Base-by-base conservation (phyloP, 2,797 vertebrate species). In the Glyptemys insculpta region DNA sequence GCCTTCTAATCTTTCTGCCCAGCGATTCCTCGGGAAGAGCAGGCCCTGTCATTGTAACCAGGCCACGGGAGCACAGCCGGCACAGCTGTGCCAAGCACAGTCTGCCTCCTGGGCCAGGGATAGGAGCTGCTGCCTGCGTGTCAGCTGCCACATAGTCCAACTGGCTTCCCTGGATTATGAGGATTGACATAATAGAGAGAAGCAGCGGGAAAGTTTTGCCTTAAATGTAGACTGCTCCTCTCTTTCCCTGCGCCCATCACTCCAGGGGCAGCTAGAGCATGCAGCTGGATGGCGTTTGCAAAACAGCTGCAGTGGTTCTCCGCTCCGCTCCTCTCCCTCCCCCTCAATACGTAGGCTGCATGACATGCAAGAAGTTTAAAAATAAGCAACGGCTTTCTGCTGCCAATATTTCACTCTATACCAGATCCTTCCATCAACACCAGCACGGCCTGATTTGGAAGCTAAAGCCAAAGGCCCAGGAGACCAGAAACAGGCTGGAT, bases 1-100 rank as follows among this genome's bases (percentile, higher is more conserved):
- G 87, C 88, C 91, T 52, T 90, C 86, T 90, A 91, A 91, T 83
- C 85, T 91, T 86, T 85, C 91, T 79, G 81, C 57, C 27, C 4
- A 9, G 87, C 56, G 10, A 2, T 5, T 83, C 91, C 92, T 27
- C 2, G 25, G 85, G 93, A 54, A 52, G 86, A 94, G 84, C 31
- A 89, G 91, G 76, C 21, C 57, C 68, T 62, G 50, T 81, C 4
- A 34, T 90, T 68, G 79, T 49, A 2, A 65, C 44, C 41, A 57
- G 76, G 56, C 79, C 52, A 37, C 86, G 74, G 91, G 74, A 94
- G 68, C 25, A 10, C 12, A 62, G 93, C 85, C 1, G 2, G 93
- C 90, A 18, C 81, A 34, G 83, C 93, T 65, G 83, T 31, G 87
- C 29, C 0, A 41, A 62, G 68, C 53, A 41, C 57, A 50, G 49